These are phyloP conservation scores for Ceratotherium simum DNA, from an alignment of 2,113 vertebrate genomes.

Conservation along the genomic window DNA sequence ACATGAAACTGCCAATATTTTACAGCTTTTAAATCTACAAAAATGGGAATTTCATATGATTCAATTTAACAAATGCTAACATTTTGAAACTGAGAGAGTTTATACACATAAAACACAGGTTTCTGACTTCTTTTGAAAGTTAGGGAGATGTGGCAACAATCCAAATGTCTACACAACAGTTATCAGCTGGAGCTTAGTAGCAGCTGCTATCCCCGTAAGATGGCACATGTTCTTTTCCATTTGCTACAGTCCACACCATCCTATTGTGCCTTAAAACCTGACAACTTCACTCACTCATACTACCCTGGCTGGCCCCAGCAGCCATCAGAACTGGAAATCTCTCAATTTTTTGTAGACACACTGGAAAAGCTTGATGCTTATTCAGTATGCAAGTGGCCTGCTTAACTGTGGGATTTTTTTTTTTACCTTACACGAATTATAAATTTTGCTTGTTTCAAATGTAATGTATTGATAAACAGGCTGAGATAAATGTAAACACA, in stretches of 20 bases:
- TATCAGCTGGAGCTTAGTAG: neutral
- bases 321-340: neutral
- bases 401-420: neutral
- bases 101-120: neutral
- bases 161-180: neutral
- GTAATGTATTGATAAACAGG: conserved; percentile 16
- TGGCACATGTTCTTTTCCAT: neutral
- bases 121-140: conserved; percentile 31
- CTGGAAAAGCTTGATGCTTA: neutral
- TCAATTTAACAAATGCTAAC: neutral
- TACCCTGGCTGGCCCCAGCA: neutral
- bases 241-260: neutral
- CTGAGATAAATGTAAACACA: neutral
- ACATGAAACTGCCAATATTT: neutral
- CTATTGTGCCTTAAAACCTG: neutral
- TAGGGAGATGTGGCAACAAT: neutral
- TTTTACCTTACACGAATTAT: neutral
- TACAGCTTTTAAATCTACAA: conserved; percentile 17
- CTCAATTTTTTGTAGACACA: neutral
- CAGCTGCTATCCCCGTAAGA: neutral
- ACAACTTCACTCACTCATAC: neutral
- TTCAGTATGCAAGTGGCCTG: neutral
- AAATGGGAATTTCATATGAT: neutral
- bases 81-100: neutral
- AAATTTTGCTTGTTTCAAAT: conserved; percentile 24